Base-by-base conservation (phyloP, 2,797 vertebrate species). In the Microcaecilia unicolor region DNA sequence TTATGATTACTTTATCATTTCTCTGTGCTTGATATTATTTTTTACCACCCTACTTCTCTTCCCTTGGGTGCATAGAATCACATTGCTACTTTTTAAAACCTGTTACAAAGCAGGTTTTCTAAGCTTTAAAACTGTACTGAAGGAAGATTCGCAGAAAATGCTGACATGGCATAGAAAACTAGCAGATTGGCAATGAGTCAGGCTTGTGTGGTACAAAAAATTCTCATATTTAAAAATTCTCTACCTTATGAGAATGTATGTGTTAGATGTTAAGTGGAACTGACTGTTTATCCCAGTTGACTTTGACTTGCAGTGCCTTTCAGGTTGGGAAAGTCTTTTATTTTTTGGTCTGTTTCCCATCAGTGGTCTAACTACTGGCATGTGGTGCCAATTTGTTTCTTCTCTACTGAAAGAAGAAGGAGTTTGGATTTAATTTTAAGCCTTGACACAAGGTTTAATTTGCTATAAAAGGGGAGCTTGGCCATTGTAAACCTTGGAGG, bases 381-480 rank as follows among this genome's bases (percentile, higher is more conserved):
- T 74, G 71, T 78, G 69, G 61, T 75, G 75, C 70, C 75, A 78
- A 82, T 79, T 81, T 76, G 58, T 74, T 77, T 62, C 64, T 70
- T 70, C 64, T 72, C 51, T 44, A 61, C 61, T 55, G 51, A 60
- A 58, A 72, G 68, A 33, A 67, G 51, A 70, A 45, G 57, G 51
- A 55, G 50, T 70, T 76, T 78, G 67, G 58, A 72, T 69, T 75
- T 77, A 64, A 82, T 76, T 68, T 75, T 68, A 66, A 81, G 70
- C 56, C 63, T 79, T 74, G 68, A 79, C 71, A 74, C 70, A 32
- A 75, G 65, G 65, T 76, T 78, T 77, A 83, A 80, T 84, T 77
- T 76, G 67, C 67, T 74, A 69, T 75, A 81, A 72, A 60, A 64
- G 60, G 25, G 58, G 64, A 76, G 54, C 53, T 52, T 44, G 66